Conservation (phyloP, 2,888 invertebrate species). For the Abrostola triplasia region DNA sequence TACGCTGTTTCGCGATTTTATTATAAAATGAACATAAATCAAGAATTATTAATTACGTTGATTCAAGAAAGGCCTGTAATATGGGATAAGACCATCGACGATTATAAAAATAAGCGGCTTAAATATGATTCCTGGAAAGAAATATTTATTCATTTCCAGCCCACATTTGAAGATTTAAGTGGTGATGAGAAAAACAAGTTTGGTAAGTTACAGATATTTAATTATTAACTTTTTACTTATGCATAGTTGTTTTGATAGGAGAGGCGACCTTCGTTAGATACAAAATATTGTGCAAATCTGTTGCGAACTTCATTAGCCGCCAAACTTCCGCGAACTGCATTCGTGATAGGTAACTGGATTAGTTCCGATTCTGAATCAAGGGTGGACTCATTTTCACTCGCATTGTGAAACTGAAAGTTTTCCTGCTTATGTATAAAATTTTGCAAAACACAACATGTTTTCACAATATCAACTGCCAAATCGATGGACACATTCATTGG, state of each 20-base stretch:
- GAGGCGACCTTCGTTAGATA: constrained; percentile 51
- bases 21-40: too few relatives aligned
- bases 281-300: not conserved
- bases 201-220: constrained; percentile 50
- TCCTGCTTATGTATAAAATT: constrained; percentile 8
- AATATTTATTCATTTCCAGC: constrained; percentile 37
- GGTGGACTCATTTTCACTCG: not conserved
- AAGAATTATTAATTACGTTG: too few relatives aligned
- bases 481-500: constrained; percentile 9
- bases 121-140: constrained; percentile 50
- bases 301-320: constrained; percentile 49
- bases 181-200: constrained; percentile 50
- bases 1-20: too few relatives aligned
- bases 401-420: not conserved
- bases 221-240: constrained; percentile 36
- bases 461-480: constrained; percentile 16
- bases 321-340: constrained; percentile 53
- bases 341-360: constrained; percentile 50
- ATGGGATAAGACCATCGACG: too few relatives aligned
- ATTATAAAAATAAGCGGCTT: too few relatives aligned
- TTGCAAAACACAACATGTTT: constrained; percentile 6
- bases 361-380: constrained; percentile 47
- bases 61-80: too few relatives aligned
- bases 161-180: constrained; percentile 45
- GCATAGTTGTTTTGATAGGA: constrained; percentile 50